These are phyloP conservation scores for Microchrysa polita DNA, from an alignment of 2,888 invertebrate genomes.

Conservation along the genomic window DNA sequence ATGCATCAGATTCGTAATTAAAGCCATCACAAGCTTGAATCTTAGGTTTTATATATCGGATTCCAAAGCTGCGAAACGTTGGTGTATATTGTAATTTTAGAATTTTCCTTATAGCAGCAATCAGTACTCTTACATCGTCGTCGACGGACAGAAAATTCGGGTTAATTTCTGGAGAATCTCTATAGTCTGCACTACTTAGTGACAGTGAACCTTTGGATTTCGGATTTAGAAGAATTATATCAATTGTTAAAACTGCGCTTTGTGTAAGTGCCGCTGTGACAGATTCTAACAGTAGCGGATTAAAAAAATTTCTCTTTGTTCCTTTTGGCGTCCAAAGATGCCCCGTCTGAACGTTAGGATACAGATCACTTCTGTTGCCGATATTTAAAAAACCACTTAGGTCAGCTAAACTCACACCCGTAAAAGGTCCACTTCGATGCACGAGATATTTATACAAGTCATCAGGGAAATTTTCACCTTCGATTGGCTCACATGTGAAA, in stretches of 20 bases:
- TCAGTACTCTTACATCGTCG: constrained; percentile 66
- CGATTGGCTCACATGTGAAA: constrained; percentile 62
- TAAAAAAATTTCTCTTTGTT: constrained; percentile 56
- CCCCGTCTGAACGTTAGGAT: constrained; percentile 67
- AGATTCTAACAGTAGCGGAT: constrained; percentile 50
- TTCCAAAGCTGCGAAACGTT: constrained; percentile 61
- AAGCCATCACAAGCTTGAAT: constrained; percentile 80
- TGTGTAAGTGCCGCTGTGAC: neutral
- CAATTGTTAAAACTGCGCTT: neutral
- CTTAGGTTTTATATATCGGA: constrained; percentile 64
- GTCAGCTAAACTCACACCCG: neutral
- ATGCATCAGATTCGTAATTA: constrained; percentile 77
- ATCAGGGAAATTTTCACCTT: neutral
- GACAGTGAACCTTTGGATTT: constrained; percentile 66
- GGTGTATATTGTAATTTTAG: constrained; percentile 62
- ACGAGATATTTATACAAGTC: neutral
- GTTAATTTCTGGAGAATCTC: constrained; percentile 68
- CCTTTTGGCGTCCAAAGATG: constrained; percentile 60
- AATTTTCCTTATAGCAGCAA: constrained; percentile 62
- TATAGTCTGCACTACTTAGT: constrained; percentile 67
- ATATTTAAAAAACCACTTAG: constrained; percentile 15
- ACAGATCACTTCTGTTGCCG: constrained; percentile 47
- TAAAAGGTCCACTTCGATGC: constrained; percentile 48
- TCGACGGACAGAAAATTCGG: constrained; percentile 70
- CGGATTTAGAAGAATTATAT: constrained; percentile 64